These are phyloP conservation scores for Styela plicata DNA, from an alignment of 23 tunicate genomes.

Conservation along the genomic window DNA sequence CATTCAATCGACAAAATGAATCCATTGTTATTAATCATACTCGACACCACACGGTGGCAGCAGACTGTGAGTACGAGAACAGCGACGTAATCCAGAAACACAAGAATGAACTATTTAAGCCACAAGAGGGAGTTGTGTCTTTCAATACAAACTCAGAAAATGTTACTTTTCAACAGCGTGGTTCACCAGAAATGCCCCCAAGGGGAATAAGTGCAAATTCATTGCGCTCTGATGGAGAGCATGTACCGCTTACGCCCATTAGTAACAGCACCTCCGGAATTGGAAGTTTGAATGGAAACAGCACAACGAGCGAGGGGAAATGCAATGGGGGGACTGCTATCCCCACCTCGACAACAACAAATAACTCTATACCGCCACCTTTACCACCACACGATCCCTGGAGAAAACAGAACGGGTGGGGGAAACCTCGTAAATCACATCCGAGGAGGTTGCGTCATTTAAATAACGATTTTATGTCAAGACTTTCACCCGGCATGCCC, in stretches of 20 bases:
- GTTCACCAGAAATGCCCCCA: constrained; percentile 14
- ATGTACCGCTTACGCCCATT: constrained; percentile 63
- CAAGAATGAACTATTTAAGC: background rate
- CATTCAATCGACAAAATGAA: constrained; percentile 42
- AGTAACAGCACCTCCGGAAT: constrained; percentile 90
- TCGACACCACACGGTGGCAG: constrained; percentile 43
- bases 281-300: constrained; percentile 77
- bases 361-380: constrained; percentile 33
- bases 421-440: constrained; percentile 15
- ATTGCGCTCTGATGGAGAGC: constrained; percentile 71
- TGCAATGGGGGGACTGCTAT: constrained; percentile 30
- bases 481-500: constrained; percentile 18
- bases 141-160: constrained; percentile 19
- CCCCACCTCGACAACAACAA: constrained; percentile 35
- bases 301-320: constrained; percentile 15
- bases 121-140: constrained; percentile 8
- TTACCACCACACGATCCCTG: constrained; percentile 50
- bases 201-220: constrained; percentile 58
- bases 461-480: background rate
- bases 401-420: constrained; percentile 40
- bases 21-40: constrained; percentile 34
- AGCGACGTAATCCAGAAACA: constrained; percentile 36
- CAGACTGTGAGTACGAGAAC: constrained; percentile 71
- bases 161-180: constrained; percentile 8
- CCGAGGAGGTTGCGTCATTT: constrained; percentile 23